These are phyloP conservation scores for Calameuta idolon DNA, from an alignment of 2,888 invertebrate genomes.

Conservation along the genomic window DNA sequence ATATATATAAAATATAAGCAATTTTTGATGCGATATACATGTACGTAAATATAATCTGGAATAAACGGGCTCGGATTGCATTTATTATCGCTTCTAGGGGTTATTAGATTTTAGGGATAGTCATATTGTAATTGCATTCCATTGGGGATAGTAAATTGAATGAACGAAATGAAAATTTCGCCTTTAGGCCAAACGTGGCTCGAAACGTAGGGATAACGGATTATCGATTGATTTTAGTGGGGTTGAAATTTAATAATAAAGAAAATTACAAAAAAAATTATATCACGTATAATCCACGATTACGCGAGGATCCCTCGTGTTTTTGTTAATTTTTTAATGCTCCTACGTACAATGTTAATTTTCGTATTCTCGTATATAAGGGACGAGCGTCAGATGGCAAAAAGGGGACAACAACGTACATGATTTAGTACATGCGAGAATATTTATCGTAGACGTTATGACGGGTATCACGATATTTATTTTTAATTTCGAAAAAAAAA, in stretches of 20 bases:
- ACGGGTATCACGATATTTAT: not conserved
- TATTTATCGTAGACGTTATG: not conserved
- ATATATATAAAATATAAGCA: not conserved
- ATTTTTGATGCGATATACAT: not conserved
- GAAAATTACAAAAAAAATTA: not conserved
- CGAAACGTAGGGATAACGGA: not conserved
- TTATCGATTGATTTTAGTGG: not conserved
- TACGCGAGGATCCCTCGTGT: not conserved
- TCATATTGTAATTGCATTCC: not conserved
- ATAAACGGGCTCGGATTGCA: not conserved
- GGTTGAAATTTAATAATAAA: not conserved
- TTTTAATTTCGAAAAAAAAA: not conserved
- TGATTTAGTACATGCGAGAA: not conserved
- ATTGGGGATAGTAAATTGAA: not conserved
- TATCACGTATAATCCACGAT: not conserved
- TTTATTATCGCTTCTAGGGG: not conserved
- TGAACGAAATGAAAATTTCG: not conserved
- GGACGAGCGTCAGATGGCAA: not conserved
- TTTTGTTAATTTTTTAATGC: not conserved
- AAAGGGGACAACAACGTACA: not conserved
- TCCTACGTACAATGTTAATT: not conserved
- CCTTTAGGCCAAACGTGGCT: not conserved
- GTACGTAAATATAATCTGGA: not conserved
- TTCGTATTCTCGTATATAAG: not conserved
- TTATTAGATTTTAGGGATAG: not conserved